Evolutionary conservation across 2,113 vertebrate species (phyloP).

Genomic region (Nothobranchius kuhntae): DNA sequence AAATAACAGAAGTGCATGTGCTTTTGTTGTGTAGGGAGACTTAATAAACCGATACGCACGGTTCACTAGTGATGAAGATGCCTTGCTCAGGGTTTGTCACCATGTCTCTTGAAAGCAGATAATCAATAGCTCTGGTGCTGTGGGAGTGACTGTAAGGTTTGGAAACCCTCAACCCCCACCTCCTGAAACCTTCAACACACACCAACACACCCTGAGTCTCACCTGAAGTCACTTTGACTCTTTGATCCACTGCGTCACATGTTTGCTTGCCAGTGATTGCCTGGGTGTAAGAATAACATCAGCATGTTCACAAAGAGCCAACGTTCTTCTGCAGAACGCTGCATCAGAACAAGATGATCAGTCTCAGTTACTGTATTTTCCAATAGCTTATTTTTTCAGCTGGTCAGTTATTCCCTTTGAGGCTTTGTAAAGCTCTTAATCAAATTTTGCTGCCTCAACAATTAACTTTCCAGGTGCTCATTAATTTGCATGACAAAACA

Average conservation of each 20-base stretch:
- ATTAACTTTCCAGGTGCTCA: conserved; percentile 45
- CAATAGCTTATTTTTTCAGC: not conserved
- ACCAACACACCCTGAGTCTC: too few species aligned
- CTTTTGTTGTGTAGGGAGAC: not conserved
- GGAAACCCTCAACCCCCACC: conserved; percentile 9
- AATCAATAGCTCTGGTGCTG: conserved; percentile 71
- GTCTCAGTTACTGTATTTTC: not conserved
- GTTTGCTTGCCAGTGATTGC: not conserved
- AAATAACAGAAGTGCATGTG: conserved; percentile 15
- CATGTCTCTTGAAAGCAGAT: conserved; percentile 52
- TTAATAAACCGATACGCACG: conserved; percentile 24
- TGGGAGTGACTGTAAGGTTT: conserved; percentile 22
- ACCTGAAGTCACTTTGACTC: conserved; percentile 8
- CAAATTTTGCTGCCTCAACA: conserved; percentile 11
- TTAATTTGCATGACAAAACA: conserved; percentile 29
- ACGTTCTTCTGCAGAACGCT: not conserved
- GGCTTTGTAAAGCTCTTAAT: conserved; percentile 27
- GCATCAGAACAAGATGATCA: not conserved
- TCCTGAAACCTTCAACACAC: too few species aligned
- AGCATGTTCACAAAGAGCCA: not conserved
- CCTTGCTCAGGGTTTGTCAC: conserved; percentile 68
- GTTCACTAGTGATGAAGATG: conserved; percentile 62
- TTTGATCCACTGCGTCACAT: not conserved
- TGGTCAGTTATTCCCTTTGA: not conserved
- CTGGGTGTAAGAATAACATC: not conserved